Evolutionary conservation across 2,797 vertebrate genomes (phyloP).

Genomic region (Sebastes trivittatus): DNA sequence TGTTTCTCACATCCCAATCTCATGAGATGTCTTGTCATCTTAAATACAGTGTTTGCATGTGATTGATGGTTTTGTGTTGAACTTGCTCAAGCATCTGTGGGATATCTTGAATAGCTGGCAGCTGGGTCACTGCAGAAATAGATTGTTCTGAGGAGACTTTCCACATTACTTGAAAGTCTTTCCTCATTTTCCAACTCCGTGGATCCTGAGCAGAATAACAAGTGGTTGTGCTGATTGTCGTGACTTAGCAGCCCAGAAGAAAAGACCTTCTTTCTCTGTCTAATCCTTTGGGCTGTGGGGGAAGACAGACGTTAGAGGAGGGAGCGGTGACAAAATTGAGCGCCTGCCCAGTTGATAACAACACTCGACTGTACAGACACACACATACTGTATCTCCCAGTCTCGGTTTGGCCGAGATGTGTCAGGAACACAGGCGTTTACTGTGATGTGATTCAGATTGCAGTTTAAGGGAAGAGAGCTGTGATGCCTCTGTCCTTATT

Average conservation of each 20-base stretch:
- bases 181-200: conserved; percentile 28
- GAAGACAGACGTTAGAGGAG: conserved; percentile 23
- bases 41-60: neutral
- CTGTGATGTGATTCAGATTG: conserved; percentile 49
- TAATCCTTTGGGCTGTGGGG: conserved; percentile 37
- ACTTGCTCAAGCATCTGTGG: neutral
- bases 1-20: neutral
- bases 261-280: conserved; percentile 45
- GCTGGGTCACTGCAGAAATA: conserved; percentile 29
- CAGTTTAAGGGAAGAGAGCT: neutral
- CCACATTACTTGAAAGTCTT: neutral
- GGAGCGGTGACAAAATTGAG: conserved; percentile 38
- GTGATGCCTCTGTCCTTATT: neutral
- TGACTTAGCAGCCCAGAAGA: conserved; percentile 46
- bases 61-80: conserved; percentile 19
- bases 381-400: conserved; percentile 30
- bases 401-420: conserved; percentile 1
- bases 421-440: conserved; percentile 25
- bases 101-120: neutral
- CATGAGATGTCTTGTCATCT: neutral
- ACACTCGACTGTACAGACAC: conserved; percentile 37
- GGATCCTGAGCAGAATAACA: conserved; percentile 63
- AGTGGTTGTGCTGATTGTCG: conserved; percentile 57
- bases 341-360: conserved; percentile 55
- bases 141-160: conserved; percentile 25